These are phyloP conservation scores for Scaptomyza caliginosa DNA, from an alignment of 2,888 invertebrate species.

Conservation along the genomic window DNA sequence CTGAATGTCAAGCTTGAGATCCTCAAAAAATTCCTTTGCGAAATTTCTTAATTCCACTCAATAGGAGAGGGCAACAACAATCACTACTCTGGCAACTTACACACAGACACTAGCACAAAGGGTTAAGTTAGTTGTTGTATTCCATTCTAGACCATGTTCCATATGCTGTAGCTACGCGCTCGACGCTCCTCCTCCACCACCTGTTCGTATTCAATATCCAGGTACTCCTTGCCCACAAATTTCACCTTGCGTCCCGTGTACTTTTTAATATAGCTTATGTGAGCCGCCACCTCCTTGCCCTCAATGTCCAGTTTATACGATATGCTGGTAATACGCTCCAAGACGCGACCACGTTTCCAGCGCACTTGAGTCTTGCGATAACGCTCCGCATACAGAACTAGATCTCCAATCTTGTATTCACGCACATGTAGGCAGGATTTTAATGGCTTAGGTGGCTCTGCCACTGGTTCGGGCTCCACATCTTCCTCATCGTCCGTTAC, in stretches of 20 bases:
- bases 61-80: constrained; percentile 42
- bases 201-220: constrained; percentile 84
- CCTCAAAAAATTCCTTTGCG: constrained; percentile 73
- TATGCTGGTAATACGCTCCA: constrained; percentile 83
- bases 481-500: constrained; percentile 71
- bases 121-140: neutral
- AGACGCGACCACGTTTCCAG: constrained; percentile 81
- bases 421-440: constrained; percentile 81
- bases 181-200: constrained; percentile 81
- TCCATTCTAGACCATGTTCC: constrained; percentile 80
- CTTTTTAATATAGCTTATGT: constrained; percentile 83
- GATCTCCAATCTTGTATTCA: constrained; percentile 81
- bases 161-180: constrained; percentile 82
- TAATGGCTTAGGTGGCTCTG: constrained; percentile 58
- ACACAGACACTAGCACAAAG: neutral
- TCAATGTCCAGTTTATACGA: constrained; percentile 82
- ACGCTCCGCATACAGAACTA: constrained; percentile 82
- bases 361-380: constrained; percentile 81
- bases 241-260: constrained; percentile 82
- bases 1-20: constrained; percentile 79
- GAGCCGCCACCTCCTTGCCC: constrained; percentile 82
- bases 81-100: constrained; percentile 28
- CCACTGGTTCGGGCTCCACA: constrained; percentile 38
- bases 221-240: constrained; percentile 83
- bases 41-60: constrained; percentile 77